Base-by-base conservation (phyloP, 2,113 vertebrate species). In the Myotis davidii region DNA sequence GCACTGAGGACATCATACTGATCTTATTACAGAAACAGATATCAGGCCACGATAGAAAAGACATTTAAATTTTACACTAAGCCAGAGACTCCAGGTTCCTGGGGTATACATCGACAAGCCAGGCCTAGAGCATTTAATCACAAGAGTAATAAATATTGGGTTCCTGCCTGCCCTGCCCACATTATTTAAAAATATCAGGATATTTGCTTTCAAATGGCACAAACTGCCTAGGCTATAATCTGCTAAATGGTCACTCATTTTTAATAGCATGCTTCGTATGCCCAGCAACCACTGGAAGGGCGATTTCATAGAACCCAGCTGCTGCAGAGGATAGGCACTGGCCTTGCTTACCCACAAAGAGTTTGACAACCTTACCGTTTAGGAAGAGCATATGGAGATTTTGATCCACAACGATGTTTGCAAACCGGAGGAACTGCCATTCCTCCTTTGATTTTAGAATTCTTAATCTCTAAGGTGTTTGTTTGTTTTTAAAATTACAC, bases 11-110 rank as follows among this genome's bases (percentile, higher is more conserved):
- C 96, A 98, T 97, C 89, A 97, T 97, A 94, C 87, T 95, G 0
- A 97, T 97, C 96, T 97, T 95, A 94, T 98, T 96, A 97, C 96
- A 96, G 96, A 98, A 98, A 98, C 94, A 98, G 97, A 96, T 76
- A 98, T 86, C 61, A 84, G 90, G 90, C 85, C 92, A 96, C 39
- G 83, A 81, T 50, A 97, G 70, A 96, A 90, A 95, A 95, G 73
- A 96, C 61, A 78, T 65, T 85, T 97, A 59, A 34, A 72, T 92
- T 88, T 92, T 76, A 85, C 34, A 82, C 27, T 85, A 97, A 96
- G 91, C 73, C 94, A 96, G 85, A 84, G 90, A 85, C 87, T 77
- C 76, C 65, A 54, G 69, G 73, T 88, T 91, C 86, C 86, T 95
- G 94, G 96, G 92, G 95, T 85, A 37, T 20, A 97, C 0, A 18